These are phyloP conservation scores for Drosophila formosana DNA, from an alignment of 2,888 invertebrate genomes.

Conservation along the genomic window DNA sequence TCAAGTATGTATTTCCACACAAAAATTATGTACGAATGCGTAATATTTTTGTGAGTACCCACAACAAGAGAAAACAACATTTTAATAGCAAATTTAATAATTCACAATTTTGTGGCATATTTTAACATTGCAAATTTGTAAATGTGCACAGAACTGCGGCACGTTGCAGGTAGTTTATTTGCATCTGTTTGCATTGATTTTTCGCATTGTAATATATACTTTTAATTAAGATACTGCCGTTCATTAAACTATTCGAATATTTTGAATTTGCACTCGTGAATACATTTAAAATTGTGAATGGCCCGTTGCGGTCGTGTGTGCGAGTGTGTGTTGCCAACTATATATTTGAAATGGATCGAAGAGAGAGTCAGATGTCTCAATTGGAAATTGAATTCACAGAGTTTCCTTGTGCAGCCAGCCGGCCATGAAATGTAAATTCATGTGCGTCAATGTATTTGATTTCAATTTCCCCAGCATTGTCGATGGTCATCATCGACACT, in stretches of 20 bases:
- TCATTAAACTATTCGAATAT: slow-evolving; percentile 34
- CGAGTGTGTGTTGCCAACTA: background rate
- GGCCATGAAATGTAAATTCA: slow-evolving; percentile 51
- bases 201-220: slow-evolving; percentile 6
- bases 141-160: background rate
- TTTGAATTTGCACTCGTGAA: slow-evolving; percentile 24
- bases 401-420: slow-evolving; percentile 37
- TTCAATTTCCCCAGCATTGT: slow-evolving; percentile 39
- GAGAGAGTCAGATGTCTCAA: slow-evolving; percentile 11
- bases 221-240: slow-evolving; percentile 29
- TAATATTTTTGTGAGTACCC: no score
- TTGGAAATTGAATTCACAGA: slow-evolving; percentile 31
- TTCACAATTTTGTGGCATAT: background rate
- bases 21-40: no score
- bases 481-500: slow-evolving; percentile 31
- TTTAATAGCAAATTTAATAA: background rate
- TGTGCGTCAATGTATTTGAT: slow-evolving; percentile 52
- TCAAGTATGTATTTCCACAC: no score
- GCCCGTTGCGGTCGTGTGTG: background rate
- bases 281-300: slow-evolving; percentile 23
- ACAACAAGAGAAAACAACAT: no score
- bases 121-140: background rate
- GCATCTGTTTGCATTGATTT: background rate
- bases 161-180: background rate
- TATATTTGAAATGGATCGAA: background rate